Percentiles rank a stretch among this genome's conserved stretches.
These are phyloP conservation scores for Pangasius larnaudii DNA, from an alignment of 2,797 vertebrate genomes.

Conservation along the genomic window DNA sequence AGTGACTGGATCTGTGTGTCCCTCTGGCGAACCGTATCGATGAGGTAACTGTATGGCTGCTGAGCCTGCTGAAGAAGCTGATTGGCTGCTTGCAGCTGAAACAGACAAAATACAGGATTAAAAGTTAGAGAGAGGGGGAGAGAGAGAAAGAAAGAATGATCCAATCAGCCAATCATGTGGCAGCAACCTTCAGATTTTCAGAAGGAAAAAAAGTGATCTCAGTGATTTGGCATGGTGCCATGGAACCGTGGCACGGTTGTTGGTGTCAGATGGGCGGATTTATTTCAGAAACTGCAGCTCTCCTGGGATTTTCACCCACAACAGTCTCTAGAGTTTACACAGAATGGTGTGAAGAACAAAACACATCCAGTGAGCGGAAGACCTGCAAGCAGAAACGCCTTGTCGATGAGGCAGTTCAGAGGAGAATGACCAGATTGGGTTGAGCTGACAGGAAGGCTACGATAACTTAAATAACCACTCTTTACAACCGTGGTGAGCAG, in stretches of 20 bases:
- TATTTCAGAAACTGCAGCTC: not conserved
- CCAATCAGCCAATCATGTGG: not conserved
- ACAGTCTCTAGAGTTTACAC: not conserved
- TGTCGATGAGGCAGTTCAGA: too few relatives aligned
- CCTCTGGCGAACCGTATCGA: conserved; percentile 87
- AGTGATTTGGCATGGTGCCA: too few relatives aligned
- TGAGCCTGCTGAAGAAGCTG: conserved; percentile 87
- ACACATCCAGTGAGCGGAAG: not conserved
- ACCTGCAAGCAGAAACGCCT: not conserved
- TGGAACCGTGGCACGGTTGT: not conserved
- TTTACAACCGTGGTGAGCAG: too few relatives aligned
- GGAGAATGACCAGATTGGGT: too few relatives aligned
- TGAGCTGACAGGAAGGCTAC: not conserved
- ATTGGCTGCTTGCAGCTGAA: conserved; percentile 85
- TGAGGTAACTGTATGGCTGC: conserved; percentile 92
- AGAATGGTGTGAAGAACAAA: not conserved
- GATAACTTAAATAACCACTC: not conserved
- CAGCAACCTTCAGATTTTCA: not conserved
- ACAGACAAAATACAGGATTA: conserved; percentile 30
- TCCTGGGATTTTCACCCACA: not conserved
- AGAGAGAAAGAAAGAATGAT: too few relatives aligned
- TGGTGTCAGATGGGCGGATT: not conserved
- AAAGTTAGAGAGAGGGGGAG: not conserved
- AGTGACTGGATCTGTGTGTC: conserved; percentile 83
- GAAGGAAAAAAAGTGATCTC: not conserved